phyloP scores from a whole-genome alignment of 2,888 invertebrate species.

The Rosalia funebris region DNA sequence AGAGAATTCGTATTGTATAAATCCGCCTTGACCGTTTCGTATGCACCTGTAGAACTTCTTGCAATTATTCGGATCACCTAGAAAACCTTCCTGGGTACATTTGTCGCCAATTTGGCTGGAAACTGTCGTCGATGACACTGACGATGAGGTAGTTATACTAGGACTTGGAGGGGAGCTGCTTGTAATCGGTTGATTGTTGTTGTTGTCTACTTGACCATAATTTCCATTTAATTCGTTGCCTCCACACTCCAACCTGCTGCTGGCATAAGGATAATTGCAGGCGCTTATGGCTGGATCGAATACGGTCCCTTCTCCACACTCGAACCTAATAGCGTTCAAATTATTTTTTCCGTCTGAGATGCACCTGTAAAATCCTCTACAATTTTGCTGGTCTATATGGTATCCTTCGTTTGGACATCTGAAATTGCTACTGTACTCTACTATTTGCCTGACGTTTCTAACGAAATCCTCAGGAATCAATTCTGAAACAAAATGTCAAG shows the following conservation, averaged over 20 bases:
- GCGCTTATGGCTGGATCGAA: slow-evolving; percentile 75
- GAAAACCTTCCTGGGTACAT: slow-evolving; percentile 76
- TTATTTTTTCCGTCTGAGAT: slow-evolving; percentile 69
- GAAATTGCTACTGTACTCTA: slow-evolving; percentile 26
- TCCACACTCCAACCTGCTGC: slow-evolving; percentile 75
- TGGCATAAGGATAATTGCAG: slow-evolving; percentile 77
- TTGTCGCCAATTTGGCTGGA: slow-evolving; percentile 45
- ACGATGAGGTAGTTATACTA: slow-evolving; percentile 28
- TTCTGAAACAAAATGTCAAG: slow-evolving; percentile 12
- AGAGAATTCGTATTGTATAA: slow-evolving; percentile 75
- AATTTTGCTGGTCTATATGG: slow-evolving; percentile 74
- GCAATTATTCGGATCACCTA: slow-evolving; percentile 78
- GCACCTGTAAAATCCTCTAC: slow-evolving; percentile 80
- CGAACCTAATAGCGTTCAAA: slow-evolving; percentile 72
- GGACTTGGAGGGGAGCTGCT: slow-evolving; percentile 28
- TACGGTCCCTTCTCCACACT: slow-evolving; percentile 80
- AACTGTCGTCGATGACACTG: slow-evolving; percentile 32
- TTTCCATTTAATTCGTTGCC: slow-evolving; percentile 66
- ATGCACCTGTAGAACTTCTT: slow-evolving; percentile 81
- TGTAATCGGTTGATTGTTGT: slow-evolving; percentile 36
- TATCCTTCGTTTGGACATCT: slow-evolving; percentile 70
- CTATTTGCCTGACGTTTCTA: slow-evolving; percentile 10
- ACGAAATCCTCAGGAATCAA: slow-evolving; percentile 13
- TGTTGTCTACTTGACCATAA: slow-evolving; percentile 35
- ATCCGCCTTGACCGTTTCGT: slow-evolving; percentile 69